A percentile compares a stretch with the other conserved stretches of the same genome.
phyloP scores from a whole-genome alignment of 2,113 vertebrate genomes.

The Pelecanoides urinatrix region DNA sequence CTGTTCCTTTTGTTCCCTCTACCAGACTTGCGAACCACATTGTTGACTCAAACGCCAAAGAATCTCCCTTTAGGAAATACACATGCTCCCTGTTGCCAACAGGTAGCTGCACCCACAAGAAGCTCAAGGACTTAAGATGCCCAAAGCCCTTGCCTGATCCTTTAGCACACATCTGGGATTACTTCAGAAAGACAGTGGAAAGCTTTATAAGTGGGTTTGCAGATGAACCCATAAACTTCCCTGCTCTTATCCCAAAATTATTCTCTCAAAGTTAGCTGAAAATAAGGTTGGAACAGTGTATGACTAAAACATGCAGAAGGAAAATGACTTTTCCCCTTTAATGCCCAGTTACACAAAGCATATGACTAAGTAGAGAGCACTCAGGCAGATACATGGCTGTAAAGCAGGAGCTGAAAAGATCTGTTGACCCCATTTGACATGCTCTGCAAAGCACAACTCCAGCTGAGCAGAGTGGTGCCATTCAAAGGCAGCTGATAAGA shows the following conservation, averaged over 20 bases:
- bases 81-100: neutral
- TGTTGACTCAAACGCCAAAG: neutral
- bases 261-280: neutral
- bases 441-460: neutral
- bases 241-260: neutral
- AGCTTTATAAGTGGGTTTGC: neutral
- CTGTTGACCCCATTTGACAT: constrained; percentile 18
- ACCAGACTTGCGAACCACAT: neutral
- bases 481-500: neutral
- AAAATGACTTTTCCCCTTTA: neutral
- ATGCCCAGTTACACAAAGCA: neutral
- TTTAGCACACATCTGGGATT: neutral
- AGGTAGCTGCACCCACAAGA: neutral
- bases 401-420: neutral
- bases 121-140: neutral
- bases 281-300: neutral
- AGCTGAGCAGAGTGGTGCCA: neutral
- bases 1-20: neutral
- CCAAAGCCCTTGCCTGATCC: neutral
- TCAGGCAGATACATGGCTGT: neutral
- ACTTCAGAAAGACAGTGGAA: neutral
- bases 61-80: neutral
- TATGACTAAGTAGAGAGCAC: constrained; percentile 28
- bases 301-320: neutral
- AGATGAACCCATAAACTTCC: neutral